Evolutionary conservation across 2,888 invertebrate genomes (phyloP), one percentile per base, ranked within the genome.

Genomic region (Ptilodon capucinus): DNA sequence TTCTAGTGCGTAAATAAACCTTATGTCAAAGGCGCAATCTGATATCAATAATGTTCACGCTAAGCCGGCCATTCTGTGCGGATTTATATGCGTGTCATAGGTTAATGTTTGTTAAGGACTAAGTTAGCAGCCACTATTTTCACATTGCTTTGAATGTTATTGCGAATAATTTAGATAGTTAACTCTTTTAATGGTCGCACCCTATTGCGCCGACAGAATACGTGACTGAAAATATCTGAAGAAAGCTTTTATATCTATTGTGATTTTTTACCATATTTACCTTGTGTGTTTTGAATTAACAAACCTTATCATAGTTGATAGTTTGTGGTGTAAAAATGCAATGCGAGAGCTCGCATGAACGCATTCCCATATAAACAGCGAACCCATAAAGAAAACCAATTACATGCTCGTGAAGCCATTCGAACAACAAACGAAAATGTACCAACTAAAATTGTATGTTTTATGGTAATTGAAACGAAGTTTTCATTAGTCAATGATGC

Each of bases 321-420:
- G 28, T 11, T 28, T 28, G 28, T 28, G 28, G 28, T 28, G 28
- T 28, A 28, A 28, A 28, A 39, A 38, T 25, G 19, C 39, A 36
- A 65, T 63, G 62, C 62, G 60, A 62, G 60, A 48, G 54, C 63
- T 64, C 68, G 76, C 76, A 70, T 70, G 74, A 64, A 71, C 75
- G 71, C 76, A 59, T 70, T 68, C 64, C 70, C 77, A 78, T 79
- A 79, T 78, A 81, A 79, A 84, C 84, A 81, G 75, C 74, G 71
- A 71, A 64, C 68, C 71, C 78, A 77, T 80, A 81, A 84, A 82
- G 73, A 84, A 86, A 86, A 79, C 75, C 84, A 85, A 88, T 88
- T 84, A 84, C 81, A 86, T 81, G 85, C 79, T 74, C 71, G 76
- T 82, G 82, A 75, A 81, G 71, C 68, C 69, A 61, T 57, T 68